Base-by-base conservation (phyloP, 2,888 invertebrate genomes). In the Antitype chi region DNA sequence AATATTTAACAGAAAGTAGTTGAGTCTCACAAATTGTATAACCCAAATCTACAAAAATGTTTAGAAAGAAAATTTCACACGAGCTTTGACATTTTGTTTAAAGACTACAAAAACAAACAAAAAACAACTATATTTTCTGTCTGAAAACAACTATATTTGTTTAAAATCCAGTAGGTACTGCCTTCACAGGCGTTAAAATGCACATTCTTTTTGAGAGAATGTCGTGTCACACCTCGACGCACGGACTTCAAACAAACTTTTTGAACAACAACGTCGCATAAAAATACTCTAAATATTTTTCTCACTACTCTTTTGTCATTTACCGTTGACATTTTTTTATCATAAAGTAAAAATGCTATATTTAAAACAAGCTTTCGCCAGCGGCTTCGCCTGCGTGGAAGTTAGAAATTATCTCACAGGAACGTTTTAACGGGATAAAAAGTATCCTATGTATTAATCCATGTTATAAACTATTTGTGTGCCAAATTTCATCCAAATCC, bases 201-300 rank as follows among this genome's bases (percentile, higher is more conserved):
- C 32, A 68, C 15, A 74, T 71, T 59, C 23, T 52, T 70, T 71
- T 67, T 57, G 17, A 64, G 52, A 13, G 52, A 80, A 75, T 77
- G 63, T 47, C n/a, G 74, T 62, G 68, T 76, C 49, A 71, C 70
- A 78, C 73, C 63, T 55, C 72, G 55, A 63, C 20, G 20, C 43
- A 62, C 20, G 71, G 57, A 69, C 55, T 63, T 59, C 28, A 60
- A 70, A 57, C 28, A 47, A 70, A 71, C 17, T 60, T 59, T 67
- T 63, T 28, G 28, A 60, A 74, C 15, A 52, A 25, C 70, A 59
- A 49, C 49, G 52, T n/a, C 1, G 62, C 53, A 68, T 59, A 28
- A 70, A 70, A 76, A 73, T 70, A 59, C 62, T 60, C 8, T 11
- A 25, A 78, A 68, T 74, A 74, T 70, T 72, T 69, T 49, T 38